Conservation (phyloP, 2,113 vertebrate genomes). For the Neoarius graeffei region DNA sequence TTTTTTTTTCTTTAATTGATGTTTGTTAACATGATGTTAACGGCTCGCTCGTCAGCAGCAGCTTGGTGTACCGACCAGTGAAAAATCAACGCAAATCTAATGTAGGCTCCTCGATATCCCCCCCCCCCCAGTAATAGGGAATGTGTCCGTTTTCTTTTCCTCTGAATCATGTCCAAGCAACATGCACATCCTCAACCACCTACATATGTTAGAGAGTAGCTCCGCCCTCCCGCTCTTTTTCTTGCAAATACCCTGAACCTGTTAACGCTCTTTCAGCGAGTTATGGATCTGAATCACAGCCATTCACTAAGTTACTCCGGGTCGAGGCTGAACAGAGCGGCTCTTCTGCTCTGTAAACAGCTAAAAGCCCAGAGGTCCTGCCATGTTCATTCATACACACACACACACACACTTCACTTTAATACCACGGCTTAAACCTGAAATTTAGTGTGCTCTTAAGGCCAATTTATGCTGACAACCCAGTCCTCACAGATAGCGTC, state of each 20-base stretch:
- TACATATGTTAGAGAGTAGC: neutral
- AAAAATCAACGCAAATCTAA: neutral
- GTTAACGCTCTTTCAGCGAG: neutral
- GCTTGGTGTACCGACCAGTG: neutral
- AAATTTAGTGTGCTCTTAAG: constrained; percentile 51
- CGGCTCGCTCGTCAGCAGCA: neutral
- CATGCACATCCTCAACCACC: neutral
- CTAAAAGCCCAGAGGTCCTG: neutral
- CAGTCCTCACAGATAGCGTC: no score
- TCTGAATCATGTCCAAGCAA: neutral
- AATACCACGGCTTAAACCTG: neutral
- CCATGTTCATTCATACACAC: neutral
- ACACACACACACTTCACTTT: no score
- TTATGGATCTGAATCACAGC: neutral
- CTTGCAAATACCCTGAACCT: neutral
- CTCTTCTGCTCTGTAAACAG: neutral
- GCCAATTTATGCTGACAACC: no score
- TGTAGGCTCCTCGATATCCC: neutral
- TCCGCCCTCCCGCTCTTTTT: neutral
- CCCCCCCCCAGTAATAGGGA: neutral
- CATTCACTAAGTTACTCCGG: neutral
- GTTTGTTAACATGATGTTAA: no score
- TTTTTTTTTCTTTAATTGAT: no score
- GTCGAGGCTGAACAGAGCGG: neutral
- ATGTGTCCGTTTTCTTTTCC: neutral